Conservation (phyloP, 35 echinoderm and acorn worm species). For the Apostichopus californicus region DNA sequence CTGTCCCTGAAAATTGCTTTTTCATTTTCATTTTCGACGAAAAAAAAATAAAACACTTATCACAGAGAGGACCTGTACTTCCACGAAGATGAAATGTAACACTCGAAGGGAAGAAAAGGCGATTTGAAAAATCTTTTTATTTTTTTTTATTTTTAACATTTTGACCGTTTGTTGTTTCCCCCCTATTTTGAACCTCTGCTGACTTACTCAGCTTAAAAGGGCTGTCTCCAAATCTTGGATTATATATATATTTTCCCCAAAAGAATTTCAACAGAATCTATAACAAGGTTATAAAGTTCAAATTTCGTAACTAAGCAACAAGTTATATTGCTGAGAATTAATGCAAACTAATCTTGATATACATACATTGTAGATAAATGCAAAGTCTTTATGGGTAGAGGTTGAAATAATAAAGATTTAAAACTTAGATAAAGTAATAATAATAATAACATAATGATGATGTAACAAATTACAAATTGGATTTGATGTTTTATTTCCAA, state of each 20-base stretch:
- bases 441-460: too few species aligned
- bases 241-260: background rate
- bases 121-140: background rate
- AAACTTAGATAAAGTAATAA: too few species aligned
- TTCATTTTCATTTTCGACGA: background rate
- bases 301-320: background rate
- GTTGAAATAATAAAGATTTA: too few species aligned
- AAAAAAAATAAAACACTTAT: too few species aligned
- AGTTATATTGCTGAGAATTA: too few species aligned
- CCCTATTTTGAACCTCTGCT: background rate
- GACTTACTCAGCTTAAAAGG: background rate
- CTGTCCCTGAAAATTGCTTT: background rate
- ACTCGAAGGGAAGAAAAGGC: background rate
- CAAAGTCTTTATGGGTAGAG: too few species aligned
- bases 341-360: too few species aligned
- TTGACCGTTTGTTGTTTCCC: background rate
- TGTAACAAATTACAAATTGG: too few species aligned
- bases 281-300: background rate
- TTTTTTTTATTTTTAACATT: background rate
- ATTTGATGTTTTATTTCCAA: too few species aligned
- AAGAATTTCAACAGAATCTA: background rate
- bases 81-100: background rate
- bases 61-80: background rate
- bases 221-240: background rate
- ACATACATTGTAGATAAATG: too few species aligned